A percentile compares a stretch with the other conserved stretches of the same genome.
Evolutionary conservation across 1,140 invertebrate genomes (phyloP).

Genomic region (Spodoptera litura): DNA sequence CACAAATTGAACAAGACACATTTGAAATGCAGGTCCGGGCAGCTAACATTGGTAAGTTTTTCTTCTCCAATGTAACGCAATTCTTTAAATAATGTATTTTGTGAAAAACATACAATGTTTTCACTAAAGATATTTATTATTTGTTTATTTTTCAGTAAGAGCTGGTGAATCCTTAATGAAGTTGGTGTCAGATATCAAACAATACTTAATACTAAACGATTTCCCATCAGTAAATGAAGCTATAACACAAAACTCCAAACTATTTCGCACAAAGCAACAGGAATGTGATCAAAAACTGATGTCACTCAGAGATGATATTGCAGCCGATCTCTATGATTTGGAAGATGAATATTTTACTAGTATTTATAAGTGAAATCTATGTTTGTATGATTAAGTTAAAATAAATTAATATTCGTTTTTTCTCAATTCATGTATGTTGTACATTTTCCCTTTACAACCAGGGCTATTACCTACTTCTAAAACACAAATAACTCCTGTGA

Average conservation of each 20-base stretch:
- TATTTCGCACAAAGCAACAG: constrained; percentile 95
- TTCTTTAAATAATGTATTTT: too few species aligned
- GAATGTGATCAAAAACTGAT: constrained; percentile 98
- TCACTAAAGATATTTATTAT: not conserved
- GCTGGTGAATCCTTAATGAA: constrained; percentile 98
- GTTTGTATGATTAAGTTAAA: not conserved
- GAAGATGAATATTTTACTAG: constrained; percentile 99
- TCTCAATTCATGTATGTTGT: not conserved
- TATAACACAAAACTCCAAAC: constrained; percentile 95
- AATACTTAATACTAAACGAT: constrained; percentile 98
- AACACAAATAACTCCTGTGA: too few species aligned
- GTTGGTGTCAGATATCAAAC: constrained; percentile 97
- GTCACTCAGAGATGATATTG: constrained; percentile 96
- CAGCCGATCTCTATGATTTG: constrained; percentile 97
- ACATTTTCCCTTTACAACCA: not conserved
- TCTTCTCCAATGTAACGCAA: not conserved
- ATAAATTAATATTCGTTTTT: not conserved
- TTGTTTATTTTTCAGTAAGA: constrained; percentile 87
- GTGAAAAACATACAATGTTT: too few species aligned
- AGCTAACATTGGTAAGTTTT: constrained; percentile 93
- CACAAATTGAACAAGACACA: constrained; percentile 97
- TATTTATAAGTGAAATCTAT: constrained; percentile 90
- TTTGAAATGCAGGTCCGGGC: constrained; percentile 98
- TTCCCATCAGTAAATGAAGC: constrained; percentile 98
- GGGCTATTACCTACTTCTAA: too few species aligned